Evolutionary conservation across 2,113 vertebrate genomes (phyloP).

Genomic region (Brienomyrus brachyistius): DNA sequence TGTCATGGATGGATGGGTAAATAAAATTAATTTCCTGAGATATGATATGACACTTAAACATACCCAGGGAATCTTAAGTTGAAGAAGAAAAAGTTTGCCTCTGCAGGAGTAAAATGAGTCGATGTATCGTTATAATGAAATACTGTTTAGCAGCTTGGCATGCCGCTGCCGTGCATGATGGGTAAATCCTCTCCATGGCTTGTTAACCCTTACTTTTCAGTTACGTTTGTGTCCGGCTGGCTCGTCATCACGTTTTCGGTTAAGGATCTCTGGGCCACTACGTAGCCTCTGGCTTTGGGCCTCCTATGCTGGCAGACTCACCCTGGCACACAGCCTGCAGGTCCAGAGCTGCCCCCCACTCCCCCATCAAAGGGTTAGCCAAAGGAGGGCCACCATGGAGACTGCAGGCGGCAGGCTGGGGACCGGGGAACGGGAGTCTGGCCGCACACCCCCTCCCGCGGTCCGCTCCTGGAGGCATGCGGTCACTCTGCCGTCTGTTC

Average conservation of each 20-base stretch:
- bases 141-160: background rate
- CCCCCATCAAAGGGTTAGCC: background rate
- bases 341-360: background rate
- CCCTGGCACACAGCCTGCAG: background rate
- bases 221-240: background rate
- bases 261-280: background rate
- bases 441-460: background rate
- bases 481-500: constrained; percentile 5
- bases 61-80: background rate
- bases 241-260: background rate
- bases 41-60: background rate
- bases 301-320: background rate
- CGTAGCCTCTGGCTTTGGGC: background rate
- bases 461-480: background rate
- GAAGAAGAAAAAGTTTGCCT: background rate
- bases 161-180: background rate
- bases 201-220: background rate
- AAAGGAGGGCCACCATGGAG: constrained; percentile 6
- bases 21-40: background rate
- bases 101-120: background rate
- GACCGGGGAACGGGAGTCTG: background rate
- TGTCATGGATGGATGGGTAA: background rate
- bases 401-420: background rate
- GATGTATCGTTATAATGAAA: background rate
- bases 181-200: background rate